These are phyloP conservation scores for Camponotus fellah DNA, from an alignment of 2,888 invertebrate species.

Conservation along the genomic window DNA sequence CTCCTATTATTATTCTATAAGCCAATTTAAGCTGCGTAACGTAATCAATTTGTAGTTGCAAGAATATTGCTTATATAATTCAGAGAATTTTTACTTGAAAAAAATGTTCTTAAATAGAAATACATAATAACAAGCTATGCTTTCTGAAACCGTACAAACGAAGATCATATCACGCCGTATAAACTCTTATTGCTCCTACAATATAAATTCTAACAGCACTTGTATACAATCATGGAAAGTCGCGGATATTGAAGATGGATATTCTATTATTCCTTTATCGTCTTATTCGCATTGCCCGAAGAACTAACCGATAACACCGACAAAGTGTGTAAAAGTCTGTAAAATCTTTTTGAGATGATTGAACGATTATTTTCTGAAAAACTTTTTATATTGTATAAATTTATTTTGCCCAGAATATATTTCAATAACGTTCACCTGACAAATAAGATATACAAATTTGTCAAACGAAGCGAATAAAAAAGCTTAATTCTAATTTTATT, in stretches of 20 bases:
- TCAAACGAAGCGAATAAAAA: not conserved
- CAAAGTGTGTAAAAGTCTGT: not conserved
- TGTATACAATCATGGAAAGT: not conserved
- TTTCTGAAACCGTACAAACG: not conserved
- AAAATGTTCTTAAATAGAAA: constrained; percentile 9
- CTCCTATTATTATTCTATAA: constrained; percentile 13
- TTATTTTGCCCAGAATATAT: not conserved
- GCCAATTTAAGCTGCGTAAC: constrained; percentile 8
- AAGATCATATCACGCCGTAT: not conserved
- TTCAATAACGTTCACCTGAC: constrained; percentile 1
- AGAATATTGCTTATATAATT: constrained; percentile 7
- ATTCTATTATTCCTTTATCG: constrained; percentile 36
- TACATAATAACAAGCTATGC: not conserved
- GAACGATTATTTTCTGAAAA: not conserved
- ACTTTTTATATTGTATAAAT: constrained; percentile 24
- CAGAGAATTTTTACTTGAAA: constrained; percentile 16
- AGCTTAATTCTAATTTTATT: not conserved
- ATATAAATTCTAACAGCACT: constrained; percentile 20
- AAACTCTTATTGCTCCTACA: not conserved
- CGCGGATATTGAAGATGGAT: constrained; percentile 31
- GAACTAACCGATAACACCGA: constrained; percentile 9
- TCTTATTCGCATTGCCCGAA: constrained; percentile 19
- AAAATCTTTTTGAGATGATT: not conserved
- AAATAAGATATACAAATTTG: not conserved
- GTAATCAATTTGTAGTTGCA: constrained; percentile 14